phyloP scores from a whole-genome alignment of 2,113 vertebrate species.

The Ursus arctos region DNA sequence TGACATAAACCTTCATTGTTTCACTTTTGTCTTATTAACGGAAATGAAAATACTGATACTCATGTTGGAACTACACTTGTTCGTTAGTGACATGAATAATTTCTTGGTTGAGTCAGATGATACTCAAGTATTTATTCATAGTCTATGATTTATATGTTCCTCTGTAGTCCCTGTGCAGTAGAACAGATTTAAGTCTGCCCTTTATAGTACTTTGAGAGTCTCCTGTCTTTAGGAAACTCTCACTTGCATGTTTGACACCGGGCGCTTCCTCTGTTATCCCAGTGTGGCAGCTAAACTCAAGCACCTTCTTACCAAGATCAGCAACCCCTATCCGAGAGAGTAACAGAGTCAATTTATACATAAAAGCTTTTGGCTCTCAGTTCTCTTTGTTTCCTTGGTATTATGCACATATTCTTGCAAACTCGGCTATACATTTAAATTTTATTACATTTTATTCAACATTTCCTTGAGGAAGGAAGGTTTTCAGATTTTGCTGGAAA shows the following conservation, averaged over 20 bases:
- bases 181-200: not conserved
- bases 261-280: not conserved
- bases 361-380: slow-evolving; percentile 28
- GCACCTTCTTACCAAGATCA: not conserved
- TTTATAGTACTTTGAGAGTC: not conserved
- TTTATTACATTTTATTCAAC: not conserved
- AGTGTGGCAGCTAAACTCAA: not conserved
- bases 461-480: slow-evolving; percentile 42
- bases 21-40: not conserved
- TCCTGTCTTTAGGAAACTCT: not conserved
- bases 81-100: not conserved
- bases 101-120: slow-evolving; percentile 56
- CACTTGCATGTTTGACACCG: not conserved
- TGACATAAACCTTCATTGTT: not conserved
- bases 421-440: not conserved
- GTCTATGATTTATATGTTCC: slow-evolving; percentile 13
- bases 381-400: slow-evolving; percentile 4
- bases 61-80: not conserved
- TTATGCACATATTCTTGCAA: not conserved
- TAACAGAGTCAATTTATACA: not conserved
- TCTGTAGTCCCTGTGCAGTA: slow-evolving; percentile 16
- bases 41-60: slow-evolving; percentile 18
- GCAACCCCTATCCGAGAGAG: not conserved
- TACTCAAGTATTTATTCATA: slow-evolving; percentile 44
- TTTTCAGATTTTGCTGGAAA: not conserved